Evolutionary conservation across 2,113 vertebrate species (phyloP).

Genomic region (Zapus hudsonius): DNA sequence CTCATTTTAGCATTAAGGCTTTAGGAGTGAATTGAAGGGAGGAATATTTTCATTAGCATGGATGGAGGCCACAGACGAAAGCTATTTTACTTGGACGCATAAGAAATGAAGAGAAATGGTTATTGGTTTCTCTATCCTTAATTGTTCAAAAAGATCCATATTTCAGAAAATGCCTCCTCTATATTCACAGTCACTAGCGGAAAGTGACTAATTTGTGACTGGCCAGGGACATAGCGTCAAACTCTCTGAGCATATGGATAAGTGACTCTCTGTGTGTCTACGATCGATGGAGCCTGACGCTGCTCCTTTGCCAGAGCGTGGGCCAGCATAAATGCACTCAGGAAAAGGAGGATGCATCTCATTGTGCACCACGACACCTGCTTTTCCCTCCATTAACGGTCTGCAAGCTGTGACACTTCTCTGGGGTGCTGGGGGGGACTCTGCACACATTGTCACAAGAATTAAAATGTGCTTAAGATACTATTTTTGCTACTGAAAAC

Average conservation of each 20-base stretch:
- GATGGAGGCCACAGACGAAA: background rate
- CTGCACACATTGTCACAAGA: background rate
- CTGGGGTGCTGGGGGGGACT: background rate
- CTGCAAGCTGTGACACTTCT: slow-evolving; percentile 9
- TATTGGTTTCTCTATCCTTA: slow-evolving; percentile 27
- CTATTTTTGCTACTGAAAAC: slow-evolving; percentile 41
- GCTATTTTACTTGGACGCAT: slow-evolving; percentile 23
- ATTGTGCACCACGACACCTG: background rate
- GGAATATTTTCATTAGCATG: slow-evolving; percentile 8
- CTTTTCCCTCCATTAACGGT: background rate
- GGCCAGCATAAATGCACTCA: slow-evolving; percentile 66
- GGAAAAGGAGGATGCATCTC: background rate
- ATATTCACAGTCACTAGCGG: slow-evolving; percentile 74
- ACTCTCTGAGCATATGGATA: slow-evolving; percentile 72
- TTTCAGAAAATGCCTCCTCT: slow-evolving; percentile 69
- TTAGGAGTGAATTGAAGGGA: background rate
- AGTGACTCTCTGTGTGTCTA: slow-evolving; percentile 64
- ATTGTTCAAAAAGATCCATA: slow-evolving; percentile 61
- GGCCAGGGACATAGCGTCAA: slow-evolving; percentile 50
- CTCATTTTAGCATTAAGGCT: slow-evolving; percentile 17
- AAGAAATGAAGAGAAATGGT: slow-evolving; percentile 52
- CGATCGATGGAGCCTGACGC: slow-evolving; percentile 60
- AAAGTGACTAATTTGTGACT: slow-evolving; percentile 76
- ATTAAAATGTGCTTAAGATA: slow-evolving; percentile 25
- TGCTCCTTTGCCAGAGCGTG: slow-evolving; percentile 47